These are phyloP conservation scores for Temnothorax longispinosus DNA, from an alignment of 1,140 invertebrate species.

Conservation along the genomic window DNA sequence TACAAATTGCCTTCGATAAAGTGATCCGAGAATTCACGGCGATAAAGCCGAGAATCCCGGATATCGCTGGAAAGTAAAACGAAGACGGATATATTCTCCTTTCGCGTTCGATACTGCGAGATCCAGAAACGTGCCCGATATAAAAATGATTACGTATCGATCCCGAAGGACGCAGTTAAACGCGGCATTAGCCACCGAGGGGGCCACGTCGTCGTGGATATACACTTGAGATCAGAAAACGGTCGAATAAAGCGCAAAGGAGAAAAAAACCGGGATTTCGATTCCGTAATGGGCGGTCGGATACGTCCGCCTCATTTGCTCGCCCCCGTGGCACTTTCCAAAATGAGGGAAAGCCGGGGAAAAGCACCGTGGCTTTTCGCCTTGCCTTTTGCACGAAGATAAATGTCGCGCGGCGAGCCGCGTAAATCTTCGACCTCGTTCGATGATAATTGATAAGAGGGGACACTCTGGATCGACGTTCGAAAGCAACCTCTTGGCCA, in stretches of 20 bases:
- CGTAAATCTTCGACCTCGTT: neutral
- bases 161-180: neutral
- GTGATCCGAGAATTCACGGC: neutral
- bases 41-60: neutral
- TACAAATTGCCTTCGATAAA: neutral
- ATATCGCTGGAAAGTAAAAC: neutral
- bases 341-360: constrained; percentile 20
- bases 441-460: constrained; percentile 34
- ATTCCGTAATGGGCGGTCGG: neutral
- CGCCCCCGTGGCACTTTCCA: constrained; percentile 15
- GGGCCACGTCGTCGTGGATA: neutral
- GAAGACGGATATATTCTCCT: neutral
- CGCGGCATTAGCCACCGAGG: neutral
- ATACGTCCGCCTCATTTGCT: constrained; percentile 33
- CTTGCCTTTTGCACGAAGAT: constrained; percentile 1
- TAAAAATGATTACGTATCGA: neutral
- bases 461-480: neutral
- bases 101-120: neutral
- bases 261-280: constrained; percentile 14
- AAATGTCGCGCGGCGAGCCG: constrained; percentile 29
- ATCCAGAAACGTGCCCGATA: neutral
- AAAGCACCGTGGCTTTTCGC: neutral
- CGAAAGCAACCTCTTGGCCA: neutral
- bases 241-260: neutral
- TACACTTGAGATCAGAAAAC: constrained; percentile 18